A percentile compares a stretch with the other conserved stretches of the same genome.
These are phyloP conservation scores for Ondatra zibethicus DNA, from an alignment of 2,113 vertebrate species.

Conservation along the genomic window DNA sequence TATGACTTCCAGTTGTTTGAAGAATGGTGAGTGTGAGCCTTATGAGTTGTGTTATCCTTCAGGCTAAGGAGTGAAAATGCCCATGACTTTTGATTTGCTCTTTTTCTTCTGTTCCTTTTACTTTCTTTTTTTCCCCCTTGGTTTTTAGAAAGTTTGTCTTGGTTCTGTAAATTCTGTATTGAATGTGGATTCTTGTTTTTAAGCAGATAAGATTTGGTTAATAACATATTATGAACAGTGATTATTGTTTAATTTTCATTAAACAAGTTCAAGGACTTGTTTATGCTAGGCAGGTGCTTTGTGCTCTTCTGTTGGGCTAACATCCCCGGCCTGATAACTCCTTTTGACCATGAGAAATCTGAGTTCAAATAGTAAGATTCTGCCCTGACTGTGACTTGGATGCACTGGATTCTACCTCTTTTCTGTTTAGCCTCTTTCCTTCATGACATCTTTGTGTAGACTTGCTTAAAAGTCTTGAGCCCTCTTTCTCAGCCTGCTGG, in stretches of 20 bases:
- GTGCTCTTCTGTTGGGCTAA: neutral
- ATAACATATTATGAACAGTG: neutral
- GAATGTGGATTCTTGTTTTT: neutral
- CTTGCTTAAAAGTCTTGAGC: neutral
- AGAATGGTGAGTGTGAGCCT: neutral
- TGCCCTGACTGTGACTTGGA: neutral
- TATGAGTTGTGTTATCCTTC: neutral
- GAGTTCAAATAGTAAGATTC: neutral
- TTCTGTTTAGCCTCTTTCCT: neutral
- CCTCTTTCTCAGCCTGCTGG: neutral
- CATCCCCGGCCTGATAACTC: too few relatives aligned
- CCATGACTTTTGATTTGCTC: neutral
- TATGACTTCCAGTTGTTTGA: neutral
- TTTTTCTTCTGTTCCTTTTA: neutral
- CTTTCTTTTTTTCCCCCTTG: neutral
- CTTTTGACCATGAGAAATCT: neutral
- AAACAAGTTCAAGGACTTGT: neutral
- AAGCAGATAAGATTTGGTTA: neutral
- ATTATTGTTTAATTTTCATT: neutral
- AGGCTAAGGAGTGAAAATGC: neutral
- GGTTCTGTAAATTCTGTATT: neutral
- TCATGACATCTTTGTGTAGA: neutral
- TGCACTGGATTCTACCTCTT: neutral
- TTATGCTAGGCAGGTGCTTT: neutral
- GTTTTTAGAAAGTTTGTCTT: neutral